Conservation (phyloP, 2,888 invertebrate genomes). For the Macrophya annulata region DNA sequence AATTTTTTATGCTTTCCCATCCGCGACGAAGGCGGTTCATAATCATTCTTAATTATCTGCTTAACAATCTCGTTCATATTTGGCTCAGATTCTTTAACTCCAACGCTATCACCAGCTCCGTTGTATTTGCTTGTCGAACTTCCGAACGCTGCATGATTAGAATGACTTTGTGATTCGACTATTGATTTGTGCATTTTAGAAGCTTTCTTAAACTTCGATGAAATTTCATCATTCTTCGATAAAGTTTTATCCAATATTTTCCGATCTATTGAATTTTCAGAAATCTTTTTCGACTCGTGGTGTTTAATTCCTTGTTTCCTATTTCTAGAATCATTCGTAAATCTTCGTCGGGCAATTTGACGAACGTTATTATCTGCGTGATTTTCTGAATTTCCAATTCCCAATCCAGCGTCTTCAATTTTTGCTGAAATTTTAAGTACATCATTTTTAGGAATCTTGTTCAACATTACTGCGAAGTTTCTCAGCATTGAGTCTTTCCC, state of each 20-base stretch:
- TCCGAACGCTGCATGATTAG: background rate
- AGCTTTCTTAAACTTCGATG: too few species aligned
- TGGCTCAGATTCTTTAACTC: background rate
- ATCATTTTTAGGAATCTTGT: constrained; percentile 38
- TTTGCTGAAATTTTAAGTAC: background rate
- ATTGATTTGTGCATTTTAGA: background rate
- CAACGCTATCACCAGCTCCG: background rate
- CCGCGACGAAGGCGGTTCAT: background rate
- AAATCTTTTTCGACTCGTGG: background rate
- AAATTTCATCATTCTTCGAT: background rate
- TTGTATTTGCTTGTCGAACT: background rate
- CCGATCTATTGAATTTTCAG: background rate
- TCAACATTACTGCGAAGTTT: constrained; percentile 55
- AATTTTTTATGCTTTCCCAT: background rate
- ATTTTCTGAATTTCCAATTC: background rate
- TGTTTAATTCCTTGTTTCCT: background rate
- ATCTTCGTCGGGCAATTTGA: background rate
- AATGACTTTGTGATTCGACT: background rate
- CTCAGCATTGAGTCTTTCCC: constrained; percentile 25
- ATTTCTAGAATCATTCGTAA: background rate
- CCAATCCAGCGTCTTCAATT: background rate
- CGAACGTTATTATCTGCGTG: constrained; percentile 1
- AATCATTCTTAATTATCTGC: constrained; percentile 14
- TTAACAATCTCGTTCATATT: constrained; percentile 35
- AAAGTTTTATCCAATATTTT: background rate